A percentile compares a stretch with the other conserved stretches of the same genome.
Conservation (phyloP, 2,797 vertebrate genomes). For the Orientallactaga sibirica region DNA sequence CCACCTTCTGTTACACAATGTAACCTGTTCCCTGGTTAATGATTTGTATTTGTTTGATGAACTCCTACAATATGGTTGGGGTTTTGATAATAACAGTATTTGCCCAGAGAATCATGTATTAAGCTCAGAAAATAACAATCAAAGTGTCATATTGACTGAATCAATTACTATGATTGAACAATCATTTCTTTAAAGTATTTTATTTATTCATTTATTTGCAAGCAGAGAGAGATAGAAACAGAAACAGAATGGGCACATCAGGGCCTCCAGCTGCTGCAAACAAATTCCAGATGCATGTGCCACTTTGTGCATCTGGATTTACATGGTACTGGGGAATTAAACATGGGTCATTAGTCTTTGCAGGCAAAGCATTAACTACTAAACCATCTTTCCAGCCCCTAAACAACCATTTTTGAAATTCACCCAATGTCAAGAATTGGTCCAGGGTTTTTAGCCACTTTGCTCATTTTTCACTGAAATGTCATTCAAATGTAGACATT, state of each 20-base stretch:
- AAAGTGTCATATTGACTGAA: background rate
- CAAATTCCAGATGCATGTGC: too few species aligned
- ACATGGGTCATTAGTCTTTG: too few species aligned
- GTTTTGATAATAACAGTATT: constrained; percentile 29
- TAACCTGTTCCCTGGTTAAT: constrained; percentile 34
- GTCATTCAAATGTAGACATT: background rate
- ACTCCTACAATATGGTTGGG: background rate
- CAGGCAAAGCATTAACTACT: too few species aligned
- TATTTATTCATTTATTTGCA: too few species aligned
- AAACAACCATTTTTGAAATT: background rate
- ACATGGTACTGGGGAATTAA: too few species aligned
- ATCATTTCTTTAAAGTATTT: background rate
- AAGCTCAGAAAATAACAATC: background rate
- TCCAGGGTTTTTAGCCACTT: background rate
- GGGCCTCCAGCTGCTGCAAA: too few species aligned
- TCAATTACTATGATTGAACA: background rate
- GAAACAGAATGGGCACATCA: too few species aligned
- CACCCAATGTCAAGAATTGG: background rate
- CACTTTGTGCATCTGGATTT: too few species aligned
- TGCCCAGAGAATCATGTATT: constrained; percentile 28
- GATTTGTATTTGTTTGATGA: constrained; percentile 64
- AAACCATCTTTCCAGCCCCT: too few species aligned
- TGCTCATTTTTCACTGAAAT: background rate
- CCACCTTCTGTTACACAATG: constrained; percentile 38
- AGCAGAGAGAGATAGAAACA: too few species aligned